Evolutionary conservation across 2,888 invertebrate species (phyloP).

Genomic region (Punctoribates punctum): DNA sequence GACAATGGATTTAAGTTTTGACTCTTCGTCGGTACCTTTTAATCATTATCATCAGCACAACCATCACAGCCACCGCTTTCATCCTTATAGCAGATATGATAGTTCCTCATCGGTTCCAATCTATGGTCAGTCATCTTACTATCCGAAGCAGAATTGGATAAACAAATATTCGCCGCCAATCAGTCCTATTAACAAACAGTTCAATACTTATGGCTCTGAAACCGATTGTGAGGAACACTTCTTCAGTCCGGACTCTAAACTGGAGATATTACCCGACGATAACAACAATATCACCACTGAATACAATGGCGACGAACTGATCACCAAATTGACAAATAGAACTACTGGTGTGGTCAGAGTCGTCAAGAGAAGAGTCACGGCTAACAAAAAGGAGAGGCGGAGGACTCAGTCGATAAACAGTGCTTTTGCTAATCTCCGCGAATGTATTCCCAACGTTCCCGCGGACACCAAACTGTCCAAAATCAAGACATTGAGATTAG

Average conservation of each 20-base stretch:
- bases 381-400: conserved; percentile 88
- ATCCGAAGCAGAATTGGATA: conserved; percentile 28
- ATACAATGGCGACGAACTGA: not conserved
- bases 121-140: conserved; percentile 18
- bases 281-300: not conserved
- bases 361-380: conserved; percentile 78
- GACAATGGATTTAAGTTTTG: conserved; percentile 27
- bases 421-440: conserved; percentile 84
- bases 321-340: conserved; percentile 25
- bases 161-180: conserved; percentile 17
- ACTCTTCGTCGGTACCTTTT: conserved; percentile 15
- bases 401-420: conserved; percentile 91
- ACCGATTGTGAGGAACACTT: not conserved
- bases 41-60: conserved; percentile 19
- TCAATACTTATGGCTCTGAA: conserved; percentile 10
- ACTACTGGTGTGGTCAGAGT: conserved; percentile 53
- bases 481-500: conserved; percentile 89
- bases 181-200: conserved; percentile 14
- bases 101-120: not conserved
- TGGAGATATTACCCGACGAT: not conserved
- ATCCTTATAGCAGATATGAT: conserved; percentile 18
- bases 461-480: conserved; percentile 89
- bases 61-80: not conserved
- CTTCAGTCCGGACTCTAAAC: not conserved
- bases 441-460: conserved; percentile 94